Evolutionary conservation across 2,113 vertebrate species (phyloP).

Genomic region (Alces alces): DNA sequence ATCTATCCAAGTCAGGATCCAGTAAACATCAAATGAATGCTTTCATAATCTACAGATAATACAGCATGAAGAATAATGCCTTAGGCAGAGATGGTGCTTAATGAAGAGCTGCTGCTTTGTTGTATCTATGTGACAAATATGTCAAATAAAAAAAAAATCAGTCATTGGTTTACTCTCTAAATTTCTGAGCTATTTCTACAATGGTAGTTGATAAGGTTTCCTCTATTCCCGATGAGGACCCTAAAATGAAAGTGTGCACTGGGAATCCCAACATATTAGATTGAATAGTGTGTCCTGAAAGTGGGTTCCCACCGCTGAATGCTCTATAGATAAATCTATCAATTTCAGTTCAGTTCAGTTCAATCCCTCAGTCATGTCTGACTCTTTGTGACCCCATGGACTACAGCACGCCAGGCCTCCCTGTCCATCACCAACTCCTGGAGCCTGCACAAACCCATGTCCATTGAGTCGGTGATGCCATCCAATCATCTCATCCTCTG

Average conservation of each 20-base stretch:
- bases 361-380: neutral
- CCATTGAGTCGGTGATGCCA: neutral
- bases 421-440: neutral
- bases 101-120: neutral
- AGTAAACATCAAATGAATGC: neutral
- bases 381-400: neutral
- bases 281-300: neutral
- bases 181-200: neutral
- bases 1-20: neutral
- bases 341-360: neutral
- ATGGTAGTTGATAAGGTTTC: neutral
- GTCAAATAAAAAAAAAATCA: neutral
- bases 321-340: neutral
- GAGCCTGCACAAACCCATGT: neutral
- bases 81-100: neutral
- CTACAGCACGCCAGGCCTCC: neutral
- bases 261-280: neutral
- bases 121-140: neutral
- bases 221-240: neutral
- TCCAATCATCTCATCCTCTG: neutral
- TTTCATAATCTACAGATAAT: neutral
- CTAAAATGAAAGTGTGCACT: neutral
- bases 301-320: neutral
- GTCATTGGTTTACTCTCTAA: neutral
- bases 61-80: neutral